Conservation (phyloP, 1,140 invertebrate genomes). For the Cephus cinctus region DNA sequence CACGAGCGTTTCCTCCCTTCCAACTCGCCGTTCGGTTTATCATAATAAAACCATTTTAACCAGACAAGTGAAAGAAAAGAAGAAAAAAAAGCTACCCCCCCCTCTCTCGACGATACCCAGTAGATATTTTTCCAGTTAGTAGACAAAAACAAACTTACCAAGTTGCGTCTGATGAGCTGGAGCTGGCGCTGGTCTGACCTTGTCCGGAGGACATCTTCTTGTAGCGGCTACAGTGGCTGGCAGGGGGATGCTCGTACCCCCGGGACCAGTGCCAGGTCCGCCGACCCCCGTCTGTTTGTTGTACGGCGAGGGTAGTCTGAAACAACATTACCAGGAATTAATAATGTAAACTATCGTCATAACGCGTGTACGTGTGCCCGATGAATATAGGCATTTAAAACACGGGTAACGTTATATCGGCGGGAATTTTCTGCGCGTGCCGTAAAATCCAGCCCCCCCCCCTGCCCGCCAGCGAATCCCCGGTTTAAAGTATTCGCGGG, state of each 20-base stretch:
- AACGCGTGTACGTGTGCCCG: neutral
- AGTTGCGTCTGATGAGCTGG: constrained; percentile 62
- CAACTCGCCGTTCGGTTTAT: too few species aligned
- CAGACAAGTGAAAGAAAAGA: too few species aligned
- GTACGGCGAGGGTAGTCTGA: constrained; percentile 63
- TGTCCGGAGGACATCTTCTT: constrained; percentile 72
- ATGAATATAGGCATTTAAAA: neutral
- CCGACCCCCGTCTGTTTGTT: constrained; percentile 54
- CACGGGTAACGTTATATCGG: neutral
- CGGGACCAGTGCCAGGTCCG: constrained; percentile 30
- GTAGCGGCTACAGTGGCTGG: constrained; percentile 72
- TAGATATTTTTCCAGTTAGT: too few species aligned
- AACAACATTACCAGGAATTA: constrained; percentile 35
- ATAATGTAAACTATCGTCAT: neutral
- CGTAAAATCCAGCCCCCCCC: too few species aligned
- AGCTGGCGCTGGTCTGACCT: constrained; percentile 67
- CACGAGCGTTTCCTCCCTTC: too few species aligned
- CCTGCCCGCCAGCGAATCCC: neutral
- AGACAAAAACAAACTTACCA: constrained; percentile 44
- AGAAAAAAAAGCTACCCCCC: too few species aligned
- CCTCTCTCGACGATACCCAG: too few species aligned
- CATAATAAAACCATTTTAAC: too few species aligned
- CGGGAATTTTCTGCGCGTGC: neutral
- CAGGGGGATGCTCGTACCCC: constrained; percentile 68
- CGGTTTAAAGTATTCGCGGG: too few species aligned